Base-by-base conservation (phyloP, 2,113 vertebrate genomes). In the Oophaga pumilio region DNA sequence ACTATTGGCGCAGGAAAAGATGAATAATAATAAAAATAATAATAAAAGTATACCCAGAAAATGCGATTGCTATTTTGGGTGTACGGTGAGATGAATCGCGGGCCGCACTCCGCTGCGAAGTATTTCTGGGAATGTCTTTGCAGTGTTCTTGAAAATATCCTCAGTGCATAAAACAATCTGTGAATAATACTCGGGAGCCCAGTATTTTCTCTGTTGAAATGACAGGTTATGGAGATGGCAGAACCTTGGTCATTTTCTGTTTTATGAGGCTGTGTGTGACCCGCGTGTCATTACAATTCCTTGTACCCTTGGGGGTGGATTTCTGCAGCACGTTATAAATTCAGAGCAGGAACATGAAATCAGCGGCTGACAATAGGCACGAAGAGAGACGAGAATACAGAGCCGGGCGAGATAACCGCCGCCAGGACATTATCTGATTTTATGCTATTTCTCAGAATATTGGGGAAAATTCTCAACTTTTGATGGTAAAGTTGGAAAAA, bases 81-180 rank as follows among this genome's bases (percentile, higher is more conserved):
- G 4, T 28, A 10, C 26, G 6, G 18, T 28, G 71, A 17, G 6
- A 43, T 74, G 18, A 49, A 50, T 74, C 8, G 24, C 8, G 64
- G 43, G 71, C 69, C 28, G 22, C 20, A 8, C 76, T 77, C 53
- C 52, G 0, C 76, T 0, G 20, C 59, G 13, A 59, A 79, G 50
- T 56, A 53, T 57, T 79, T 79, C 53, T 0, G 71, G 33, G 43
- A 56, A 79, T 13, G 76, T 79, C 76, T 79, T 79, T 79, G 76
- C 76, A 57, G 52, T 57, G 76, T 79, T 79, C 76, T 79, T 79
- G 76, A 79, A 59, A 79, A 79, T 79, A 79, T 79, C 76, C 53
- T 79, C n/a, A 79, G 24, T 57, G 76, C 76, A 79, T 79, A 79
- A 79, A 79, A 57, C n/a, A 79, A 79, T 79, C 52, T 28, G 6